Evolutionary conservation across 2,113 vertebrate species (phyloP), one percentile per base, ranked within the genome.

Genomic region (Nannospalax galili): DNA sequence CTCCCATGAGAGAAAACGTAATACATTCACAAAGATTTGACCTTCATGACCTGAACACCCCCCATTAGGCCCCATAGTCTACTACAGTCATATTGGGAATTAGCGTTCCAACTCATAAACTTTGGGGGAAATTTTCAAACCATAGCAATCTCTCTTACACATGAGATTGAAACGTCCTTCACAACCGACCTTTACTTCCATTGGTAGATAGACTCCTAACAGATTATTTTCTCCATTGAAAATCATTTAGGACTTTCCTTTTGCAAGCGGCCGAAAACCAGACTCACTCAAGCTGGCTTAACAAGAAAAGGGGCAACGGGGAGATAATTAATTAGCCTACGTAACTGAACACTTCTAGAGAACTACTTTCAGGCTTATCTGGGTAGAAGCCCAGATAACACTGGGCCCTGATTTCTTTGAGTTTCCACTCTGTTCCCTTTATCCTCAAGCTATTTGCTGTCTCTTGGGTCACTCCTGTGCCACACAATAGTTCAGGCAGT

Each of bases 201-300:
- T 90, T 26, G 16, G 42, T 20, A 22, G 64, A 74, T 45, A 9
- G 10, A 9, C 67, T 77, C 45, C 58, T 67, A 37, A 7, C 9
- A 77, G 40, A 65, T 56, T 67, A 78, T 67, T 80, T 64, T 42
- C 22, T 19, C 58, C 42, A n/a, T 65, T 72, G 4, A 87, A 24
- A 84, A 80, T 88, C 20, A 67, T 42, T 95, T 88, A 88, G 73
- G 67, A 88, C 37, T 67, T 32, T 90, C 67, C n/a, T 69, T 74
- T 78, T 78, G n/a, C 56, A 95, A 77, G 35, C 77, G 62, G 40
- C 45, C 40, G 7, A 81, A 95, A 80, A 91, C 14, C 60, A 94
- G n/a, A 95, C 30, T 89, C 78, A 40, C 56, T 81, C n/a, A 90
- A 67, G 56, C 40, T 69, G 37, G 11, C 56, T 78, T 62, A 78